Evolutionary conservation across 37 sponge, comb jelly and placozoan species (phyloP).

Genomic region (Cladorhizidae sp.): DNA sequence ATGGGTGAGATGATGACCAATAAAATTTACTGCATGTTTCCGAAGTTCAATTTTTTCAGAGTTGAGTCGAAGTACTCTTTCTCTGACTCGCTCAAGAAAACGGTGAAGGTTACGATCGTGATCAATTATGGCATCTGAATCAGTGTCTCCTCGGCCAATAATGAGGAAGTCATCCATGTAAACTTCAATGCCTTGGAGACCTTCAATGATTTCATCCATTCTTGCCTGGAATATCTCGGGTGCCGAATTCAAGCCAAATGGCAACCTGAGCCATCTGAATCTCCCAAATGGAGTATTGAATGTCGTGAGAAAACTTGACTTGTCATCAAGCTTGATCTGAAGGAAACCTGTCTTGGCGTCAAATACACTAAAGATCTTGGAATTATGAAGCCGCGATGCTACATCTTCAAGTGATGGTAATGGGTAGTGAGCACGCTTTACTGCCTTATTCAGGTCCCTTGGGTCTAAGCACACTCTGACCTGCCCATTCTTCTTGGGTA

Average conservation of each 20-base stretch:
- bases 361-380: constrained; percentile 57
- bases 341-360: constrained; percentile 62
- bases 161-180: constrained; percentile 46
- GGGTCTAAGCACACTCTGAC: constrained; percentile 66
- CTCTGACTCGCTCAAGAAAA: constrained; percentile 29
- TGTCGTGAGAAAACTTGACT: constrained; percentile 59
- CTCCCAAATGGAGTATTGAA: constrained; percentile 64
- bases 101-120: constrained; percentile 17
- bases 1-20: constrained; percentile 1
- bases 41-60: constrained; percentile 20
- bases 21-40: neutral
- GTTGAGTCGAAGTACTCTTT: constrained; percentile 26
- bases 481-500: no score
- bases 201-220: constrained; percentile 50
- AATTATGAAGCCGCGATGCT: constrained; percentile 30
- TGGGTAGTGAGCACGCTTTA: constrained; percentile 62
- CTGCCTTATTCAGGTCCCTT: constrained; percentile 46
- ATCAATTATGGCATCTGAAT: constrained; percentile 1
- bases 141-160: constrained; percentile 36
- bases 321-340: constrained; percentile 62
- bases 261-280: constrained; percentile 41
- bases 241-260: constrained; percentile 56
- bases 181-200: constrained; percentile 49
- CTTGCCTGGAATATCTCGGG: no score
- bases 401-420: no score